A percentile compares a stretch with the other conserved stretches of the same genome.
These are phyloP conservation scores for Dasypogon diadema DNA, from an alignment of 2,888 invertebrate genomes.

Conservation along the genomic window DNA sequence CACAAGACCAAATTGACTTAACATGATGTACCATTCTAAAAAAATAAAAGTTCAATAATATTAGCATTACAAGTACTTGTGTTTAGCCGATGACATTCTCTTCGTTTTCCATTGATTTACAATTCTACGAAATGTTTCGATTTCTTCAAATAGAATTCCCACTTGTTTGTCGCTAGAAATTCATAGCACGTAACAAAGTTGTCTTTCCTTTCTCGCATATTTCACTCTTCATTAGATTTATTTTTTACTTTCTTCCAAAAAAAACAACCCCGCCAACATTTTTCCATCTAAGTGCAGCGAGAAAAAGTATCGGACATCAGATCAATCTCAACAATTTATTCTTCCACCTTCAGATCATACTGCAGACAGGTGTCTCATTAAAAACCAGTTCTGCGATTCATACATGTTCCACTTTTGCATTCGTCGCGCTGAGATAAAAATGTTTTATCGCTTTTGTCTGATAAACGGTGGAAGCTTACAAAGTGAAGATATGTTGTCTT, in stretches of 20 bases:
- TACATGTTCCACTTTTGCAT: slow-evolving; percentile 9
- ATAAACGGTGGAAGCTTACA: background rate
- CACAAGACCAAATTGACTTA: no score
- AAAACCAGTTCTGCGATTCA: background rate
- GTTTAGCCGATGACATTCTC: background rate
- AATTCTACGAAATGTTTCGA: background rate
- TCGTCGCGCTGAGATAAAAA: background rate
- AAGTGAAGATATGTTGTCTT: slow-evolving; percentile 1
- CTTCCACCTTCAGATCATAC: background rate
- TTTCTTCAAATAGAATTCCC: background rate
- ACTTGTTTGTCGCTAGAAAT: background rate
- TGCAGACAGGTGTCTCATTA: slow-evolving; percentile 13
- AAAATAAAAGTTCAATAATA: no score
- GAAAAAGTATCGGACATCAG: background rate
- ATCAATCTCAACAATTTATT: background rate
- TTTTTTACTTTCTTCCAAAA: background rate
- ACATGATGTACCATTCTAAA: no score
- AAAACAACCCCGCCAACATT: background rate
- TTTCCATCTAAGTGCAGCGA: background rate
- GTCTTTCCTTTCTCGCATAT: background rate
- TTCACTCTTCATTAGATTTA: background rate
- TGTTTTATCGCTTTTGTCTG: background rate
- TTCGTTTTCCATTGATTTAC: background rate
- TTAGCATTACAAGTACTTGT: no score
- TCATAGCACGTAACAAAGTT: background rate